Evolutionary conservation across 1,140 invertebrate genomes (phyloP).

Genomic region (Aphidius gifuensis): DNA sequence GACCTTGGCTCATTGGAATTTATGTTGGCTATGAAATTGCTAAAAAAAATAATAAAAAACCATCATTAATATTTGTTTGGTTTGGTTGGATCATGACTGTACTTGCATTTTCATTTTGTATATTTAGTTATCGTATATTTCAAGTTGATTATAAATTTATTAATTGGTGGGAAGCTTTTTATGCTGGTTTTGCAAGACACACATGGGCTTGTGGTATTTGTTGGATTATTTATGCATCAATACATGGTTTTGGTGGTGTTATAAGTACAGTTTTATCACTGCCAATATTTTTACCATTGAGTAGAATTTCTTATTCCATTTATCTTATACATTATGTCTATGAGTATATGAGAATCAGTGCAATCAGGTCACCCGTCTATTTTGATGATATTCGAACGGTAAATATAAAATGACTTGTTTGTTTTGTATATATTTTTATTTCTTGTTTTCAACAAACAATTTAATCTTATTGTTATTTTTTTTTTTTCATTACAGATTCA

Average conservation of each 20-base stretch:
- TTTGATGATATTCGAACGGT: conserved; percentile 20
- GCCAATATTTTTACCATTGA: conserved; percentile 56
- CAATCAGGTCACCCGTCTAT: conserved; percentile 13
- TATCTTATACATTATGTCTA: conserved; percentile 57
- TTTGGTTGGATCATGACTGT: conserved; percentile 18
- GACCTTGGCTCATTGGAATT: conserved; percentile 60
- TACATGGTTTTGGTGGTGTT: conserved; percentile 33
- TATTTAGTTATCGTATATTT: conserved; percentile 13
- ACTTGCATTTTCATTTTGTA: conserved; percentile 12
- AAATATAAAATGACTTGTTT: not conserved
- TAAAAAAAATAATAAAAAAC: conserved; percentile 11
- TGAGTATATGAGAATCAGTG: conserved; percentile 14
- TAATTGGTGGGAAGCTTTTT: conserved; percentile 34
- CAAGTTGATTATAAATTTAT: conserved; percentile 21
- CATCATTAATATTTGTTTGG: not conserved
- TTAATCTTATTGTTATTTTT: no score
- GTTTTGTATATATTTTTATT: no score
- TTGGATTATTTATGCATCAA: conserved; percentile 55
- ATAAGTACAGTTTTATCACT: conserved; percentile 58
- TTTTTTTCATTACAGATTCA: not conserved
- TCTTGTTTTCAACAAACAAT: no score
- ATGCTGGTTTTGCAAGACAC: conserved; percentile 41
- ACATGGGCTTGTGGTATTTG: conserved; percentile 48
- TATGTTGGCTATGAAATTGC: conserved; percentile 51
- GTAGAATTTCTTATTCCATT: conserved; percentile 58